Evolutionary conservation across 2,888 invertebrate genomes (phyloP), one percentile per base, ranked within the genome.

Genomic region (Acrobasis repandana): DNA sequence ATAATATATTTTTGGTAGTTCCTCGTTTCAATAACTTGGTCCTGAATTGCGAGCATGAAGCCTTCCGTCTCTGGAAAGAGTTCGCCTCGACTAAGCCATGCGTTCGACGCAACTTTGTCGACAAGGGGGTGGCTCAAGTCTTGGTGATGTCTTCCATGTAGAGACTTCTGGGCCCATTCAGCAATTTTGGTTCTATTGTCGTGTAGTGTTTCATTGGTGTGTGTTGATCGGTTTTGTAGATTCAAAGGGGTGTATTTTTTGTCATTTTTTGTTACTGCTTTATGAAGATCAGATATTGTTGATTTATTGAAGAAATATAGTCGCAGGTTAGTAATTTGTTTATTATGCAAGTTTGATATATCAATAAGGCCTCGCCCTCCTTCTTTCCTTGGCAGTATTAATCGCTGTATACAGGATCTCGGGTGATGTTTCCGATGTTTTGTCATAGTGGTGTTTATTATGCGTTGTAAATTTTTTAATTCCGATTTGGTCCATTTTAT

Each of bases 351-450:
- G 48, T 62, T 62, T 11, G 4, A 9, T 9, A 64, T 49, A 15
- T 62, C 60, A 15, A 61, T 58, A 9, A 62, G 16, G 5, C 65
- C 63, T 49, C 67, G 58, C 9, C 66, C 69, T n/a, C 67, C 66
- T 33, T 66, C 66, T 15, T 51, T 61, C 33, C 65, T 58, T 10
- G 66, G 64, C 20, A 65, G 43, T 5, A 62, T 64, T 10, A 65
- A 14, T 28, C 64, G 20, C 51, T 65, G 64, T 11, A 61, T 10
- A 16, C 66, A 67, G 0, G 63, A 62, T 60, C 64, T 51, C 0
- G 67, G 64, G 18, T 67, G 70, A 18, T 70, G 70, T 64, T 68
- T 70, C 0, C 69, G 63, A 16, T 56, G 50, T 38, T 56, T 60
- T 11, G 64, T 66, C 58, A 67, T 43, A 10, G 16, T 58, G 16